Conservation (phyloP, 2,797 vertebrate species). For the Neosilurus hyrtlii region DNA sequence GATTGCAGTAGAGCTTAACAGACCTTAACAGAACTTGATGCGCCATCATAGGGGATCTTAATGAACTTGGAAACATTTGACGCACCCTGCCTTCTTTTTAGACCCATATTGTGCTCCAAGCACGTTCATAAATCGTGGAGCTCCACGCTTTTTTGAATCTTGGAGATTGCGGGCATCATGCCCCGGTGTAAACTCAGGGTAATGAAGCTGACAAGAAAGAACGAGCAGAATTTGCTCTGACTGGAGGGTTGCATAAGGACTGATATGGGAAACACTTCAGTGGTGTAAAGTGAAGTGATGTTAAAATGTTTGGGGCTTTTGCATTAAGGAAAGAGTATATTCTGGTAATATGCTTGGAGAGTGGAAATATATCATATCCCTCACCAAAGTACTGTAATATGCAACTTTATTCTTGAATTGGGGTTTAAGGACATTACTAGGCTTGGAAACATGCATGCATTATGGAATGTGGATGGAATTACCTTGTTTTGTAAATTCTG, state of each 20-base stretch:
- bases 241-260: not conserved
- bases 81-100: too few species aligned
- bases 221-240: not conserved
- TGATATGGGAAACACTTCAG: constrained; percentile 55
- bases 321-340: constrained; percentile 42
- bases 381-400: constrained; percentile 73
- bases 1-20: too few species aligned
- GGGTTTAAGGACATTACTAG: constrained; percentile 58
- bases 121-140: too few species aligned
- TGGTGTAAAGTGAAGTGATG: constrained; percentile 65
- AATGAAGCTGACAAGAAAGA: too few species aligned
- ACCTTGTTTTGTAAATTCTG: constrained; percentile 74
- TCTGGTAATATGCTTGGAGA: constrained; percentile 63
- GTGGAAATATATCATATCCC: constrained; percentile 59
- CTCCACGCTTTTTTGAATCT: too few species aligned
- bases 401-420: constrained; percentile 62
- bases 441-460: constrained; percentile 68
- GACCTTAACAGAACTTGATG: too few species aligned
- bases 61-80: too few species aligned
- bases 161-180: too few species aligned
- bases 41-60: too few species aligned
- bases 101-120: too few species aligned
- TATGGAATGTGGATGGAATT: constrained; percentile 63
- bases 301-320: constrained; percentile 34
- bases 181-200: too few species aligned